Percentiles rank a stretch among this genome's conserved stretches.
Evolutionary conservation across 2,113 vertebrate species (phyloP).

Genomic region (Cygnus buccinator): DNA sequence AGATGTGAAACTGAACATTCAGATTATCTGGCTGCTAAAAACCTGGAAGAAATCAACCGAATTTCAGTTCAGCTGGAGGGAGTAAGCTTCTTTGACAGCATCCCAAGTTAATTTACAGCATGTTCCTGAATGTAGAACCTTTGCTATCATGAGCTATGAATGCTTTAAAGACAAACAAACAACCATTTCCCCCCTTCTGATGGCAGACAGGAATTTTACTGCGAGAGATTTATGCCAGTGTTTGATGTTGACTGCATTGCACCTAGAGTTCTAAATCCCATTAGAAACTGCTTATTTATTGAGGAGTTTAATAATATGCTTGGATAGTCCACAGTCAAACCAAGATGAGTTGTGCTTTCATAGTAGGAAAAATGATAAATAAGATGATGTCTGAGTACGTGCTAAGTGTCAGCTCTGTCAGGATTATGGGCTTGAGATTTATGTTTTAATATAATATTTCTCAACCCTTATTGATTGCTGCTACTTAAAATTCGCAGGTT

Average conservation of each 20-base stretch:
- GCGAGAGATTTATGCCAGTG: neutral
- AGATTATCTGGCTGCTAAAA: slow-evolving; percentile 9
- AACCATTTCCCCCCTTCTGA: neutral
- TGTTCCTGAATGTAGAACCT: neutral
- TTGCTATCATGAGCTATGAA: neutral
- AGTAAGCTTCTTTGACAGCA: neutral
- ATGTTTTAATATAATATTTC: slow-evolving; percentile 26
- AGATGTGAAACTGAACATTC: slow-evolving; percentile 16
- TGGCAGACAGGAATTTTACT: neutral
- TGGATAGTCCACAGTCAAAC: neutral
- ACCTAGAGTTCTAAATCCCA: slow-evolving; percentile 26
- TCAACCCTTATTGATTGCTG: slow-evolving; percentile 5
- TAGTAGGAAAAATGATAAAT: slow-evolving; percentile 11
- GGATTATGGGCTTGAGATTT: slow-evolving; percentile 2
- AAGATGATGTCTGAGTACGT: neutral
- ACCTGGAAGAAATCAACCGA: neutral
- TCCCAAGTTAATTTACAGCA: neutral
- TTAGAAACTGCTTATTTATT: slow-evolving; percentile 28
- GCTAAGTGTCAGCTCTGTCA: slow-evolving; percentile 1
- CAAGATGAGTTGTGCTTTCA: slow-evolving; percentile 2
- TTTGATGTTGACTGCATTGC: slow-evolving; percentile 8
- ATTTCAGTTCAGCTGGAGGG: neutral
- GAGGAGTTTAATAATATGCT: slow-evolving; percentile 4
- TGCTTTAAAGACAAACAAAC: neutral
- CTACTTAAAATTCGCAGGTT: slow-evolving; percentile 25